Percentiles rank a stretch among this genome's conserved stretches.
Evolutionary conservation across 1,140 invertebrate genomes (phyloP).

Genomic region (Neodiprion lecontei): DNA sequence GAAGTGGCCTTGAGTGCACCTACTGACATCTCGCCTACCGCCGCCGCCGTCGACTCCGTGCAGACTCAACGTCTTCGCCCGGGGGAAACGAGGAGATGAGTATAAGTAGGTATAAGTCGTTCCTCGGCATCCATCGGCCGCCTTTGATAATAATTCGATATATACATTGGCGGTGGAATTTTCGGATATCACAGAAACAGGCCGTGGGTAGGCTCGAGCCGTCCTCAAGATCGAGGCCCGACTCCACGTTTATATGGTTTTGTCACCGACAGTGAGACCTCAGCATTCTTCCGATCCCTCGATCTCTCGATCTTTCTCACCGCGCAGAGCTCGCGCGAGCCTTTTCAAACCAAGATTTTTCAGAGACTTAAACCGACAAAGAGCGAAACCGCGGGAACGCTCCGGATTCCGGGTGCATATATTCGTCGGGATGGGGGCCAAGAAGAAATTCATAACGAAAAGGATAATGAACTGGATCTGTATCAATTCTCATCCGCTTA

Average conservation of each 20-base stretch:
- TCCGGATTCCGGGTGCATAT: no score
- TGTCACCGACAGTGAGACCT: constrained; percentile 6
- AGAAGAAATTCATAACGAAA: no score
- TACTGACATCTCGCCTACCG: constrained; percentile 19
- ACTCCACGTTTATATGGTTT: neutral
- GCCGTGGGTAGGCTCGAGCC: neutral
- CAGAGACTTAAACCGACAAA: neutral
- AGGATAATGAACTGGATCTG: no score
- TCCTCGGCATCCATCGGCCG: neutral
- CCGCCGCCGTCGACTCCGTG: constrained; percentile 8
- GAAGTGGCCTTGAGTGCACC: constrained; percentile 51
- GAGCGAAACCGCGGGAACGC: neutral
- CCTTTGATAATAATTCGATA: neutral
- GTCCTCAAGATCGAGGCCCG: neutral
- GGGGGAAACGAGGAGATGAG: neutral
- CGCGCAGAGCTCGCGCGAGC: neutral
- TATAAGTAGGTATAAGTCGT: no score
- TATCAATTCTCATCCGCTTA: no score
- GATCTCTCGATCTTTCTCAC: constrained; percentile 4
- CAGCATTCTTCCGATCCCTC: constrained; percentile 1
- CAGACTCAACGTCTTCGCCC: constrained; percentile 22
- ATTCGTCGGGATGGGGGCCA: no score
- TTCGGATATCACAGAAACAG: neutral
- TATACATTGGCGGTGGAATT: neutral
- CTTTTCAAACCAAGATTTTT: neutral